phyloP scores from a whole-genome alignment of 23 tunicate species.

The Diplosoma virens region DNA sequence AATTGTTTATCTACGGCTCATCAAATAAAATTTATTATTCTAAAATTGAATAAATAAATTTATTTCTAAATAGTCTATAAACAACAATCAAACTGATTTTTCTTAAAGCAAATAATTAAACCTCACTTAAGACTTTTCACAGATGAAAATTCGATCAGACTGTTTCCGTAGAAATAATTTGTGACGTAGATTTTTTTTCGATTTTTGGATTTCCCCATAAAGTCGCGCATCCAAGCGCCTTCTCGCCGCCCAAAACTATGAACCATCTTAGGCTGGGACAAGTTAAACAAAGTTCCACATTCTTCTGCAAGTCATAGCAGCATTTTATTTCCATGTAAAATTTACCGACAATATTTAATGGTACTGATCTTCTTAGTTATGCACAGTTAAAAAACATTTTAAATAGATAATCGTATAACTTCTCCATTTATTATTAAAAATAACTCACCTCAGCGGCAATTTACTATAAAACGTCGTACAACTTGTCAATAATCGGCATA shows the following conservation, averaged over 20 bases:
- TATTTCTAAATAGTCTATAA: not conserved
- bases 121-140: slow-evolving; percentile 53
- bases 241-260: slow-evolving; percentile 74
- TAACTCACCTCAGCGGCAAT: too few relatives aligned
- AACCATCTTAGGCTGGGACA: slow-evolving; percentile 52
- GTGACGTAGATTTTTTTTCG: slow-evolving; percentile 67
- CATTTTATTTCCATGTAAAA: too few relatives aligned
- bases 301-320: slow-evolving; percentile 41
- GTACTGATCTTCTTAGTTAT: too few relatives aligned
- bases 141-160: slow-evolving; percentile 68
- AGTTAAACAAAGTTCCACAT: slow-evolving; percentile 71
- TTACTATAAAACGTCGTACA: too few relatives aligned
- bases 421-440: too few relatives aligned
- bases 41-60: not conserved
- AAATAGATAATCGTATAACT: too few relatives aligned
- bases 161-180: slow-evolving; percentile 89
- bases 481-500: too few relatives aligned
- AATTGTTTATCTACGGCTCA: too few relatives aligned
- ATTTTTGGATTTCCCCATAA: slow-evolving; percentile 3
- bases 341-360: too few relatives aligned
- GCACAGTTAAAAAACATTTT: too few relatives aligned
- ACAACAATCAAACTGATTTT: not conserved
- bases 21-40: too few relatives aligned
- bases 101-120: not conserved
- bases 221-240: slow-evolving; percentile 92